Percentiles rank a stretch among this genome's conserved stretches.
Conservation (phyloP, 1,140 invertebrate genomes). For the Drosophila melanica region DNA sequence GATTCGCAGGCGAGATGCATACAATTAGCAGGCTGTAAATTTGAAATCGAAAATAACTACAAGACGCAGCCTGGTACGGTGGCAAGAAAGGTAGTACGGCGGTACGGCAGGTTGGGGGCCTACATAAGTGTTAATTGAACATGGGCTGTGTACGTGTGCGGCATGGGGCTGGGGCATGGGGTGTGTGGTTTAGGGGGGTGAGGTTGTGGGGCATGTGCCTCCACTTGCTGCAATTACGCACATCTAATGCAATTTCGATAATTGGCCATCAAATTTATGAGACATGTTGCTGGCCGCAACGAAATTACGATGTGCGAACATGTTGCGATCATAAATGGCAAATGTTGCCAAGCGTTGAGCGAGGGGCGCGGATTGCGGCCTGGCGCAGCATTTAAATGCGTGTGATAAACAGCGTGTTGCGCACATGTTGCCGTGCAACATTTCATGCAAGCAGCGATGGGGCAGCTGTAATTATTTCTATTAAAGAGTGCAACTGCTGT, state of each 20-base stretch:
- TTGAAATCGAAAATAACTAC: conserved; percentile 61
- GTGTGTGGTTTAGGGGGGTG: too few relatives aligned
- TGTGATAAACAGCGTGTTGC: conserved; percentile 59
- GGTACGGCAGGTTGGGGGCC: conserved; percentile 11
- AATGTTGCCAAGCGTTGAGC: conserved; percentile 19
- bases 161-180: conserved; percentile 14
- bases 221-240: conserved; percentile 71
- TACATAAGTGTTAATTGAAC: conserved; percentile 79
- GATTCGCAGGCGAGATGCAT: conserved; percentile 42
- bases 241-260: conserved; percentile 82
- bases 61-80: not conserved
- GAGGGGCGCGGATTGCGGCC: not conserved
- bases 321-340: conserved; percentile 50
- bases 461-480: conserved; percentile 70
- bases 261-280: conserved; percentile 79
- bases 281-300: conserved; percentile 46
- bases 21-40: conserved; percentile 79
- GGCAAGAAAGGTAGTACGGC: not conserved
- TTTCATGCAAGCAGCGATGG: conserved; percentile 49
- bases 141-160: conserved; percentile 48
- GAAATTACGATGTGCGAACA: conserved; percentile 83
- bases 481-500: conserved; percentile 59
- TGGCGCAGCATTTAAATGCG: conserved; percentile 41
- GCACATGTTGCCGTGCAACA: conserved; percentile 49
- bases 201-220: not conserved